Evolutionary conservation across 1,140 invertebrate genomes (phyloP).

Genomic region (Drosophila mojavensis): DNA sequence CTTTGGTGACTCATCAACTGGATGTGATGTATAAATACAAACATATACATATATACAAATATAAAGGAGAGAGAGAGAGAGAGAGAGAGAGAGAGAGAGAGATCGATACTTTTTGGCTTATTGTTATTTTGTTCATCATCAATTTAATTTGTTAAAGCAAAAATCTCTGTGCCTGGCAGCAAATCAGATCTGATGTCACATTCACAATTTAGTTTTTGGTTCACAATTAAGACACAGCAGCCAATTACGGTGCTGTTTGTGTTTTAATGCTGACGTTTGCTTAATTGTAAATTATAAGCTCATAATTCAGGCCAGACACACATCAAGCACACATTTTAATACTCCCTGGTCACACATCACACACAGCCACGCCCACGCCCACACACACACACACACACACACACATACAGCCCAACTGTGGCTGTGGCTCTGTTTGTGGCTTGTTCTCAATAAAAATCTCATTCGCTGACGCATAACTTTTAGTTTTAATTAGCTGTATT

Average conservation of each 20-base stretch:
- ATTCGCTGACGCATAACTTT: slow-evolving; percentile 82
- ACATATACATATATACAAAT: not conserved
- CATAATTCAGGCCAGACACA: slow-evolving; percentile 66
- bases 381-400: not conserved
- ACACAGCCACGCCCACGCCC: slow-evolving; percentile 29
- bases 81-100: no score
- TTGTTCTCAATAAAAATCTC: slow-evolving; percentile 77
- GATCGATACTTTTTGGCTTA: slow-evolving; percentile 5
- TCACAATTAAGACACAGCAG: slow-evolving; percentile 52
- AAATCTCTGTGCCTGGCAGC: slow-evolving; percentile 21
- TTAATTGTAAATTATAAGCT: slow-evolving; percentile 79
- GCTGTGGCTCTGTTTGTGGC: slow-evolving; percentile 25
- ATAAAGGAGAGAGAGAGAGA: no score
- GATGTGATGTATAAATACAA: not conserved
- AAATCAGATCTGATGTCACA: slow-evolving; percentile 48
- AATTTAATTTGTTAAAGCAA: slow-evolving; percentile 47
- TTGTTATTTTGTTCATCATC: slow-evolving; percentile 34
- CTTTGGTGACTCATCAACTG: slow-evolving; percentile 17
- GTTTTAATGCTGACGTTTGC: slow-evolving; percentile 75
- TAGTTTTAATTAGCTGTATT: slow-evolving; percentile 83
- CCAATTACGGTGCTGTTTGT: slow-evolving; percentile 76
- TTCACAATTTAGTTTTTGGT: slow-evolving; percentile 50
- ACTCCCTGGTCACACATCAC: slow-evolving; percentile 64
- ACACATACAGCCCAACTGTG: not conserved
- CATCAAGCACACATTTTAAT: slow-evolving; percentile 61